Evolutionary conservation across 2,113 vertebrate species (phyloP).

Genomic region (Hiodon tergisus): DNA sequence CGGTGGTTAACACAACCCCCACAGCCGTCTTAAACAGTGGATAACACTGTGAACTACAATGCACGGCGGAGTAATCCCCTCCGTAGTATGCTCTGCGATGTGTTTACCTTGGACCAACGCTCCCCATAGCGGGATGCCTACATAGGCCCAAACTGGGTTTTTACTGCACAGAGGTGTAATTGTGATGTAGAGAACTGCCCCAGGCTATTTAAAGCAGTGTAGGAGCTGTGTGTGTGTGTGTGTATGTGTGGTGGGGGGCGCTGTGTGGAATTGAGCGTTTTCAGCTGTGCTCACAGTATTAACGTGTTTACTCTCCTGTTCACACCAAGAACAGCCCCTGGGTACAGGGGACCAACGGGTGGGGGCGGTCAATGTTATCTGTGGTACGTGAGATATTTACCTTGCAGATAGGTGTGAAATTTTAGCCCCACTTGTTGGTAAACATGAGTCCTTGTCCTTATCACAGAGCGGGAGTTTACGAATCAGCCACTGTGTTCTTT

Average conservation of each 20-base stretch:
- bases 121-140: no score
- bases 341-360: no score
- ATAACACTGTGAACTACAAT: no score
- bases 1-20: no score
- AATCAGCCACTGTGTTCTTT: conserved; percentile 20
- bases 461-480: conserved; percentile 35
- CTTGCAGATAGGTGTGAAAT: conserved; percentile 48
- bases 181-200: conserved; percentile 56
- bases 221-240: conserved; percentile 44
- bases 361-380: conserved; percentile 9
- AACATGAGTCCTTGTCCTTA: conserved; percentile 43
- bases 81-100: no score
- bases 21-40: no score
- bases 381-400: conserved; percentile 51
- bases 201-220: conserved; percentile 54
- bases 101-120: no score
- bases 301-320: conserved; percentile 58
- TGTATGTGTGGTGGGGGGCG: conserved; percentile 26
- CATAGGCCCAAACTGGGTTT: conserved; percentile 32
- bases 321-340: conserved; percentile 40
- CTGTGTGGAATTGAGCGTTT: conserved; percentile 57
- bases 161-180: conserved; percentile 66
- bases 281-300: conserved; percentile 76
- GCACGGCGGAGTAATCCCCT: no score
- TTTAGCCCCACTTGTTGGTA: conserved; percentile 50